phyloP scores from a whole-genome alignment of 1,140 invertebrate genomes.

The Carcinoscorpius rotundicauda region DNA sequence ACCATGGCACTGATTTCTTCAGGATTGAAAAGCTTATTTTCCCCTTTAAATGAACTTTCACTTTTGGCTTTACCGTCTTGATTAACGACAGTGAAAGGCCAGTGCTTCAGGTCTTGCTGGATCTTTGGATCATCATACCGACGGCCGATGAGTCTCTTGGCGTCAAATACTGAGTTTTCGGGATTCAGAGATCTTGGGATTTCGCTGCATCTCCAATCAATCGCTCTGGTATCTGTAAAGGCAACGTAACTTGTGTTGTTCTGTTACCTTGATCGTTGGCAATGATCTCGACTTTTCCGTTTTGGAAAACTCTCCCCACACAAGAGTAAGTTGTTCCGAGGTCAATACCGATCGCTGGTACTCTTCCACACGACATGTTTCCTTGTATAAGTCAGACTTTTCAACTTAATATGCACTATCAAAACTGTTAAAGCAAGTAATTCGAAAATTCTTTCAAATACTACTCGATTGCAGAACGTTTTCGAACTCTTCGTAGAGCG shows the following conservation, averaged over 20 bases:
- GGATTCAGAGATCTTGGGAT: slow-evolving; percentile 52
- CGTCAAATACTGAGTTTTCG: slow-evolving; percentile 43
- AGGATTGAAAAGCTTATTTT: slow-evolving; percentile 59
- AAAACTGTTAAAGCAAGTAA: no score
- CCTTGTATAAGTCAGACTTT: no score
- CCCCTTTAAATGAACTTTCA: slow-evolving; percentile 69
- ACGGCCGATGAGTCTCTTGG: slow-evolving; percentile 37
- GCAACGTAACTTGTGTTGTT: slow-evolving; percentile 93
- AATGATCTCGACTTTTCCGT: slow-evolving; percentile 41
- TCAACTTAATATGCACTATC: no score
- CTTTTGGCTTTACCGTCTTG: slow-evolving; percentile 55
- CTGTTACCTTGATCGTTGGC: slow-evolving; percentile 44
- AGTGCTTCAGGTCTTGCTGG: slow-evolving; percentile 59
- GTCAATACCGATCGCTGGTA: slow-evolving; percentile 35
- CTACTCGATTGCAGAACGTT: no score
- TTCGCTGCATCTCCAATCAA: slow-evolving; percentile 96
- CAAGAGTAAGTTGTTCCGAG: slow-evolving; percentile 41
- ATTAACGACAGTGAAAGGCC: slow-evolving; percentile 60
- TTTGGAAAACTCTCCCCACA: slow-evolving; percentile 20
- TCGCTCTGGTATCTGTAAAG: slow-evolving; percentile 92
- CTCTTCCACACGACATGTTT: slow-evolving; percentile 1
- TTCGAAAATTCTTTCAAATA: no score
- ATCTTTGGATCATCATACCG: slow-evolving; percentile 36
- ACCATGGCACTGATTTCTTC: slow-evolving; percentile 84
- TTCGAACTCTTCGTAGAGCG: no score